phyloP scores from a whole-genome alignment of 2,797 vertebrate genomes.

The Tragopan temminckii region DNA sequence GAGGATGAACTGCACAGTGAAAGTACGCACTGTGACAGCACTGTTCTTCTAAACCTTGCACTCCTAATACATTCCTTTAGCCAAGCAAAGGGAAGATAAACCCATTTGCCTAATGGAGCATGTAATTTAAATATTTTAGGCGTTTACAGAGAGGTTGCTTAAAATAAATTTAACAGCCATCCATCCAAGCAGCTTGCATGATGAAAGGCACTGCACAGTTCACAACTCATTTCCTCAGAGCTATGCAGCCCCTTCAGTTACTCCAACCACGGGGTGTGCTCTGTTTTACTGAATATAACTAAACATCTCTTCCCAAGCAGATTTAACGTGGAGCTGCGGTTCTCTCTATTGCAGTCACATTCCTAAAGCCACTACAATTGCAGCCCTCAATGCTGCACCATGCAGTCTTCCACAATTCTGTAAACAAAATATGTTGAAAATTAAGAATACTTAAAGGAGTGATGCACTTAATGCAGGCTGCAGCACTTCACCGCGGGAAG shows the following conservation, averaged over 20 bases:
- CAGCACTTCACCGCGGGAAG: conserved; percentile 4
- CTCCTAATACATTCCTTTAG: conserved; percentile 29
- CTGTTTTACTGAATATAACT: not conserved
- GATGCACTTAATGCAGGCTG: conserved; percentile 1
- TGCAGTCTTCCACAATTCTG: not conserved
- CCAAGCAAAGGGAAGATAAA: conserved; percentile 39
- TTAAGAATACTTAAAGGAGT: not conserved
- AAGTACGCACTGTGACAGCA: conserved; percentile 29
- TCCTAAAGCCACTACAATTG: not conserved
- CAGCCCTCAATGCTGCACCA: not conserved
- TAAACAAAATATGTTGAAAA: conserved; percentile 12
- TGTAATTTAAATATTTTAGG: conserved; percentile 47
- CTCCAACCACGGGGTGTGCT: not conserved
- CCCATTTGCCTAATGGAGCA: conserved; percentile 35
- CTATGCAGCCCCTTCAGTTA: not conserved
- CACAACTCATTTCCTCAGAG: conserved; percentile 22
- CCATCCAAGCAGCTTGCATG: not conserved
- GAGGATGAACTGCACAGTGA: not conserved
- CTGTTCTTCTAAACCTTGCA: conserved; percentile 40
- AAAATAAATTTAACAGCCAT: conserved; percentile 35
- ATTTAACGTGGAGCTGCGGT: not conserved
- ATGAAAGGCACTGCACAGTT: not conserved
- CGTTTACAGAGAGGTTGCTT: conserved; percentile 13
- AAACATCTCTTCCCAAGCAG: not conserved
- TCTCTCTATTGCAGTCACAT: not conserved